A percentile compares a stretch with the other conserved stretches of the same genome.
Conservation (phyloP, 2,113 vertebrate species). For the Cervus canadensis region DNA sequence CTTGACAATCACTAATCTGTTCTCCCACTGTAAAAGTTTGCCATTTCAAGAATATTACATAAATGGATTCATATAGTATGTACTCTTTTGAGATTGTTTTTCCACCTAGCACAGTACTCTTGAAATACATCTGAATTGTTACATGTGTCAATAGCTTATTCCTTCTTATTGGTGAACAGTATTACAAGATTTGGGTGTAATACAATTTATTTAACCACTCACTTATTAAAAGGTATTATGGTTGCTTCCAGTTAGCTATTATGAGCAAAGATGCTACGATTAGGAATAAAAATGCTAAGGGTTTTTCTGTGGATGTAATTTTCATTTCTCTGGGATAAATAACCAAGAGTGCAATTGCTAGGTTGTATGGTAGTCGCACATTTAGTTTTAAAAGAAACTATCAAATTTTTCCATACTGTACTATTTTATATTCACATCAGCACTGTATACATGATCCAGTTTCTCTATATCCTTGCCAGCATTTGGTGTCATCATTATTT, state of each 20-base stretch:
- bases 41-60: background rate
- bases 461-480: background rate
- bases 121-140: background rate
- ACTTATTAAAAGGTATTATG: background rate
- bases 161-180: background rate
- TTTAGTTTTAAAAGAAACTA: background rate
- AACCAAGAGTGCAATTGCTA: background rate
- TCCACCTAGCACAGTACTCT: background rate
- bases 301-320: background rate
- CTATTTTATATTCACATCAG: background rate
- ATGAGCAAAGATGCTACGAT: background rate
- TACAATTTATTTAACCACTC: background rate
- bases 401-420: background rate
- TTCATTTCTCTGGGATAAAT: background rate
- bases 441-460: background rate
- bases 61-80: background rate
- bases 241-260: background rate
- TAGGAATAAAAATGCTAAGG: background rate
- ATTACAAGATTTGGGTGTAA: background rate
- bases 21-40: background rate
- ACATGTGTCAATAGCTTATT: background rate
- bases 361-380: background rate
- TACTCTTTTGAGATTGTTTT: background rate
- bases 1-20: background rate
- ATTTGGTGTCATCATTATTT: background rate